phyloP scores from a whole-genome alignment of 92 coral and sea anemone genomes.

The Porites divaricata region DNA sequence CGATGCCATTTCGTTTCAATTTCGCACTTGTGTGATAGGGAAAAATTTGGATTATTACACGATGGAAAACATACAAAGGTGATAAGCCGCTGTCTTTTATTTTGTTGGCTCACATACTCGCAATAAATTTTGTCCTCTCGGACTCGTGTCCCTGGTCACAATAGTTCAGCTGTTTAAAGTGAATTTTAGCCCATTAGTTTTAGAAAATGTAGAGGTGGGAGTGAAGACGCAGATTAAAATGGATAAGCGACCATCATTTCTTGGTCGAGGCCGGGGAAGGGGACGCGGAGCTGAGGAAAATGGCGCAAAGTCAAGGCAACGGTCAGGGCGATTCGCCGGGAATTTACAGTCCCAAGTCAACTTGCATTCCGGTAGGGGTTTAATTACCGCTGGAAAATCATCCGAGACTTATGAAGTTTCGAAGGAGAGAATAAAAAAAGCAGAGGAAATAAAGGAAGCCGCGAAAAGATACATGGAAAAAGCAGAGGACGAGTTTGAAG shows the following conservation, averaged over 20 bases:
- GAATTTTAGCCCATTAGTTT: not conserved
- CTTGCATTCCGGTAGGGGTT: not conserved
- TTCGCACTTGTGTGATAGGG: not conserved
- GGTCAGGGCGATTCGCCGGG: not conserved
- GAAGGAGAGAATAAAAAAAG: conserved; percentile 72
- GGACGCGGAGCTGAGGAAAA: conserved; percentile 58
- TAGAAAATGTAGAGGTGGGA: not conserved
- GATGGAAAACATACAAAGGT: not conserved
- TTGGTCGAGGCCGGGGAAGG: conserved; percentile 96
- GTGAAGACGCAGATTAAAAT: conserved; percentile 13
- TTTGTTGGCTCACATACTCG: not conserved
- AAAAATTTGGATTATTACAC: conserved; percentile 9
- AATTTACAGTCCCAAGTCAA: not conserved
- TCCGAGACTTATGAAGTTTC: conserved; percentile 41
- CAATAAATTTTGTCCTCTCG: not conserved
- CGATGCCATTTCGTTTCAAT: conserved; percentile 53
- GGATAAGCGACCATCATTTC: conserved; percentile 84
- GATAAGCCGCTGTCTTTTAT: not conserved
- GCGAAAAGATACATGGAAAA: conserved; percentile 71
- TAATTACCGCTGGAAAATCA: conserved; percentile 9
- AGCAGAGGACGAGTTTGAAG: conserved; percentile 65
- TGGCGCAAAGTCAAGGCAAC: not conserved
- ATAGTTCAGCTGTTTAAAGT: not conserved
- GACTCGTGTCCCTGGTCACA: conserved; percentile 5
- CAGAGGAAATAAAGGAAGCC: conserved; percentile 83